Conservation (phyloP, 2,113 vertebrate genomes). For the Canis aureus region DNA sequence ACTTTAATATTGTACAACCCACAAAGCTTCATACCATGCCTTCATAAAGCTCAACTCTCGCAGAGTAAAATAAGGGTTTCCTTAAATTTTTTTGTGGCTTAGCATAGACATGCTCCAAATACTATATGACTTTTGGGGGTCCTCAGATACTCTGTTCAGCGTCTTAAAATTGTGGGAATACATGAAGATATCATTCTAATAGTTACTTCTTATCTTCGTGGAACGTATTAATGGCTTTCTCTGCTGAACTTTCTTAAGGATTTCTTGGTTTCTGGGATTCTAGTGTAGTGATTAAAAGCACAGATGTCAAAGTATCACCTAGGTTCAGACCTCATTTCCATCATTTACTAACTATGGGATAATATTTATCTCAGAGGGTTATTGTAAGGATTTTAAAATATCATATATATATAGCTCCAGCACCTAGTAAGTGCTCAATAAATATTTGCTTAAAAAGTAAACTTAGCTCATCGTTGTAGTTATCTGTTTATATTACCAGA, state of each 20-base stretch:
- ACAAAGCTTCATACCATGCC: background rate
- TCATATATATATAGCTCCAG: background rate
- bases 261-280: constrained; percentile 27
- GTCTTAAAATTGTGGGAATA: background rate
- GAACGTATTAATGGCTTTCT: background rate
- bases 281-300: background rate
- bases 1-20: background rate
- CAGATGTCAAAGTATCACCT: background rate
- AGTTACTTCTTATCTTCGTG: background rate
- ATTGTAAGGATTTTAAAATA: background rate
- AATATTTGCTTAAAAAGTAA: constrained; percentile 1
- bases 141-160: background rate
- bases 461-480: background rate
- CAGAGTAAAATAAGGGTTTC: background rate
- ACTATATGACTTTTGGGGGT: background rate
- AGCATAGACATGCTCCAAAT: background rate
- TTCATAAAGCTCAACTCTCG: background rate
- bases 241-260: background rate
- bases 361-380: background rate
- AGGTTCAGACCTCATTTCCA: background rate
- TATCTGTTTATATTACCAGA: background rate
- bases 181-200: background rate
- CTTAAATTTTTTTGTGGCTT: background rate
- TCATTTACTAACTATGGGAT: background rate
- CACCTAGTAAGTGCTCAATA: background rate